Evolutionary conservation across 2,888 invertebrate species (phyloP), one percentile per base, ranked within the genome.

Genomic region (Phengaris arion): DNA sequence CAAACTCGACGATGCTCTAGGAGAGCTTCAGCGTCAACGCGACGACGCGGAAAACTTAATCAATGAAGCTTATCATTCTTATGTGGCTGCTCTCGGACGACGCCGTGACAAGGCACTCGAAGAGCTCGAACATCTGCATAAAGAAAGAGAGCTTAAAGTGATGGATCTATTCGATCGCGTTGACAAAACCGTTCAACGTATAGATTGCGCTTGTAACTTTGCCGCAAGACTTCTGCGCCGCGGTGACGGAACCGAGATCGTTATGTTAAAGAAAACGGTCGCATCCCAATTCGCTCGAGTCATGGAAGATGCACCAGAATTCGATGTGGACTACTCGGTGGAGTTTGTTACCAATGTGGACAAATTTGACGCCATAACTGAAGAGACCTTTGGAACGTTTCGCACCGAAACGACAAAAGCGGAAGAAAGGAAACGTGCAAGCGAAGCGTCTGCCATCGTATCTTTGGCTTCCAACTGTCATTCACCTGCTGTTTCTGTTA

Each of bases 111-210:
- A 95, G 74, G 94, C 97, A 22, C 89, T 97, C 45, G 95, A 95
- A 80, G 96, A 97, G 84, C 94, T 98, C 70, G 96, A 96, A 82
- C 94, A 95, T 79, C 88, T 97, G 79, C 98, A 98, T 87, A 96
- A 96, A 77, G 96, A 97, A 83, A 95, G 98, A 78, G 98, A 98
- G 88, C 94, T 98, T 59, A 96, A 97, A 87, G 96, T 98, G 55
- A 98, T 98, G 98, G 98, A 98, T 85, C 94, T 97, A 78, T 96
- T 96, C 84, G 96, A 97, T 84, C 95, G 95, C 77, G 95, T 98
- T 76, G 98, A 97, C 82, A 97, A 97, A 85, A 96, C 96, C 6
- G 96, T 97, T 79, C 97, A 96, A 79, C 96, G 97, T 82, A 96
- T 98, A 78, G 97, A 98, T 83, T 97, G 97, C 84, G 98, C 98